Evolutionary conservation across 2,888 invertebrate genomes (phyloP).

Genomic region (Zhuqinia jingwanae): DNA sequence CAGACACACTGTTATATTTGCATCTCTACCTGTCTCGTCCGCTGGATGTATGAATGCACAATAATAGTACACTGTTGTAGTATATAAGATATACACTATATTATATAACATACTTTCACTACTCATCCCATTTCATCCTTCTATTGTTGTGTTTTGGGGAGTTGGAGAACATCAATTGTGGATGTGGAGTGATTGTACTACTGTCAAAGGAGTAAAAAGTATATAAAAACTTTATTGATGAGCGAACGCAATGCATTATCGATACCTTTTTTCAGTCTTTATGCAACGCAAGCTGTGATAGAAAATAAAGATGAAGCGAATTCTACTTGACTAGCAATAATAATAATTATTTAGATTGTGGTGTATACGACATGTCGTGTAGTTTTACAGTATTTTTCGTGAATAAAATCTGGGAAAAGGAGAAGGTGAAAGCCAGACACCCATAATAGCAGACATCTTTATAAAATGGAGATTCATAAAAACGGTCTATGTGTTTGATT

Average conservation of each 20-base stretch:
- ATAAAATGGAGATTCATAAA: constrained; percentile 23
- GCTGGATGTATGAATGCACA: not conserved
- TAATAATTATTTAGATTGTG: not conserved
- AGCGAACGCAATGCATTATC: not conserved
- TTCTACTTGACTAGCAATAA: too few relatives aligned
- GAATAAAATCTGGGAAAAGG: constrained; percentile 15
- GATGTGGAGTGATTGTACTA: not conserved
- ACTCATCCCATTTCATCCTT: constrained; percentile 11
- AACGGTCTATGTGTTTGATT: not conserved
- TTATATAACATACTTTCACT: constrained; percentile 5
- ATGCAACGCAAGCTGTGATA: constrained; percentile 60
- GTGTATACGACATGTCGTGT: too few relatives aligned
- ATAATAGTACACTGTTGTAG: too few relatives aligned
- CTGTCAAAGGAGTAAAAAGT: not conserved
- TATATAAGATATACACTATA: not conserved
- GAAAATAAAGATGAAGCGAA: constrained; percentile 35
- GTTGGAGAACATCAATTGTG: constrained; percentile 2
- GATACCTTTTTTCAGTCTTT: constrained; percentile 28
- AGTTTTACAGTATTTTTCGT: too few relatives aligned
- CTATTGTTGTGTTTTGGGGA: not conserved
- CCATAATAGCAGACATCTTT: constrained; percentile 16
- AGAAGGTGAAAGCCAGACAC: not conserved
- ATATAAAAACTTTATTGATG: not conserved
- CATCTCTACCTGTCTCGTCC: not conserved
- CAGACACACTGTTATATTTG: not conserved